Conservation (phyloP, 2,888 invertebrate genomes). For the Dicyrtomina minuta region DNA sequence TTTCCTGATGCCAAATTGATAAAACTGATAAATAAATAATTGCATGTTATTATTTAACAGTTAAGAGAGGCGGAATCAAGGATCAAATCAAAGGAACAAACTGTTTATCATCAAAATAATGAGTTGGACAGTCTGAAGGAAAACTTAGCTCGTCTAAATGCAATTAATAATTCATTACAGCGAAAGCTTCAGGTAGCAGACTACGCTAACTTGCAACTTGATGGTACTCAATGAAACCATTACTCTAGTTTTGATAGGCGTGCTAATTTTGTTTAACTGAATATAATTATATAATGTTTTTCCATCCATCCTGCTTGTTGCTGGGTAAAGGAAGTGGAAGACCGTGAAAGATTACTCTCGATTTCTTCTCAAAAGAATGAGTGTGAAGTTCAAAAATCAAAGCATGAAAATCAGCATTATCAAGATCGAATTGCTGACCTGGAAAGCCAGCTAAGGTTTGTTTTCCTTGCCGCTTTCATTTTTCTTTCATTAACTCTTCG, state of each 20-base stretch:
- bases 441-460: conserved; percentile 65
- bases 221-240: not conserved
- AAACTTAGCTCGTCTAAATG: conserved; percentile 78
- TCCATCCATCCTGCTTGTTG: too few species aligned
- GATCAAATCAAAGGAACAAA: conserved; percentile 70
- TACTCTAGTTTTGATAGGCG: not conserved
- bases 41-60: conserved; percentile 57
- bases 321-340: conserved; percentile 69
- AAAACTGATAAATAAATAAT: not conserved
- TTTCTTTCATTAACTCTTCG: too few species aligned
- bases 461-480: too few species aligned
- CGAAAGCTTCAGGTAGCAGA: conserved; percentile 65
- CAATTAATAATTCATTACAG: conserved; percentile 75
- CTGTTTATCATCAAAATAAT: conserved; percentile 73
- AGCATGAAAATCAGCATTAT: conserved; percentile 70
- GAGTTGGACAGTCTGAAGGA: conserved; percentile 78
- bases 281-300: not conserved
- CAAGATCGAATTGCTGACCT: conserved; percentile 77
- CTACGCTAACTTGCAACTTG: not conserved
- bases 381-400: conserved; percentile 70
- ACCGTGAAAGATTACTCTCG: conserved; percentile 71
- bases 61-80: conserved; percentile 70
- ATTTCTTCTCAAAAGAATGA: conserved; percentile 67
- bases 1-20: too few species aligned
- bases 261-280: not conserved